These are phyloP conservation scores for Oreocharis arfaki DNA, from an alignment of 2,113 vertebrate genomes.

Conservation along the genomic window DNA sequence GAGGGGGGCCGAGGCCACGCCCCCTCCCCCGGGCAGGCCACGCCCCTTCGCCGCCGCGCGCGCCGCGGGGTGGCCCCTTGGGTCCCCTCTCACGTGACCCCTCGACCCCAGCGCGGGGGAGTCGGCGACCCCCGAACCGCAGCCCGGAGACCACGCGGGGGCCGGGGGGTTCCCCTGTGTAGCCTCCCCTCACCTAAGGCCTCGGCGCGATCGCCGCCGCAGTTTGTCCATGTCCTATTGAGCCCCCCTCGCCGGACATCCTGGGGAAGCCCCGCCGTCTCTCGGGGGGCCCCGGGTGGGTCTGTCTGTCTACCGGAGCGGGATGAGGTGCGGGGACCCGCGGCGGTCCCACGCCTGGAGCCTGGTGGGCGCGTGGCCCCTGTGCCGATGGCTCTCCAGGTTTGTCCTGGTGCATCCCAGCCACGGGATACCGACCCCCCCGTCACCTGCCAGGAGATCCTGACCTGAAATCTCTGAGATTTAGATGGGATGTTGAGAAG, in stretches of 20 bases:
- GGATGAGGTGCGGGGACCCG: not conserved
- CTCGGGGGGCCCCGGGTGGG: not conserved
- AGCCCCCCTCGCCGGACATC: not conserved
- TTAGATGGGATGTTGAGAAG: not conserved
- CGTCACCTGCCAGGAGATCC: accelerated
- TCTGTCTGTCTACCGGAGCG: not conserved
- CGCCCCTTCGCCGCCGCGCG: not conserved
- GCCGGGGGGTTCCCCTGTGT: too few relatives aligned
- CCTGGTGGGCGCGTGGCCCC: not conserved
- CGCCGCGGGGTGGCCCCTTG: not conserved
- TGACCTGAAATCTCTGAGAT: not conserved
- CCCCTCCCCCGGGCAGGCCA: not conserved
- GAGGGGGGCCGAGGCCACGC: not conserved
- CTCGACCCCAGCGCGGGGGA: not conserved
- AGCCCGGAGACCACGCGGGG: too few relatives aligned
- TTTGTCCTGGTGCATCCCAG: not conserved
- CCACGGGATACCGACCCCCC: not conserved
- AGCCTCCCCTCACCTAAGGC: not conserved
- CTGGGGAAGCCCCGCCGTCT: not conserved
- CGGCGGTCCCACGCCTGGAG: not conserved
- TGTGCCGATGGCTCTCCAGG: not conserved
- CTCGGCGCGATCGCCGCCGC: not conserved
- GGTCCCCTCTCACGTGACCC: not conserved
- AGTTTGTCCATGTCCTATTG: not conserved
- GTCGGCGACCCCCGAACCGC: not conserved